Percentiles rank a stretch among this genome's conserved stretches.
phyloP scores from a whole-genome alignment of 2,113 vertebrate genomes.

The Amblyopsis rosae region DNA sequence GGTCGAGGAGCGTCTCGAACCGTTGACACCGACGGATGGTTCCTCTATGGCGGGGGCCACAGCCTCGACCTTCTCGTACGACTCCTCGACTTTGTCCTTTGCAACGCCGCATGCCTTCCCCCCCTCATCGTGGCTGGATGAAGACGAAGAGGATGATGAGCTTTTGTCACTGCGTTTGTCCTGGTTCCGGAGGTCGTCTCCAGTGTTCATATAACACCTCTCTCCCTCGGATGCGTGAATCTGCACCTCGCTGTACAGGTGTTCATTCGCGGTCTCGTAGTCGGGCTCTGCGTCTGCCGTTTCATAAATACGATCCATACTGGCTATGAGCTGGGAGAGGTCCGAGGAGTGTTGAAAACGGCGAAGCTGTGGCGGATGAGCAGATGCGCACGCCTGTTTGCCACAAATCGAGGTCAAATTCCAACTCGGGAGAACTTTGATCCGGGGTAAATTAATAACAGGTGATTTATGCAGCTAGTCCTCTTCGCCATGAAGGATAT shows the following conservation, averaged over 20 bases:
- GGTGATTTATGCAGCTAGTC: conserved; percentile 15
- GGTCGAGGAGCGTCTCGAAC: conserved; percentile 58
- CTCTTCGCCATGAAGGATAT: conserved; percentile 29
- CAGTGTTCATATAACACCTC: conserved; percentile 58
- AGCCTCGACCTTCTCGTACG: not conserved
- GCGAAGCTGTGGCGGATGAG: conserved; percentile 4
- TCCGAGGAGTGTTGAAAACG: conserved; percentile 8
- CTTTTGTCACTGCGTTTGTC: not conserved
- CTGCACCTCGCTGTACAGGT: conserved; percentile 48
- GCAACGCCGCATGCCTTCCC: not conserved
- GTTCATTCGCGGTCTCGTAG: not conserved
- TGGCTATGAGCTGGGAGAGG: too few relatives aligned
- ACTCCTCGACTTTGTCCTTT: not conserved
- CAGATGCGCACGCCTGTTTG: not conserved
- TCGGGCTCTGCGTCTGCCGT: conserved; percentile 28
- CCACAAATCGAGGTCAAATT: conserved; percentile 36
- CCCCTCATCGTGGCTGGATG: conserved; percentile 50
- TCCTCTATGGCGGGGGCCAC: not conserved
- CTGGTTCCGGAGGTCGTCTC: conserved; percentile 8
- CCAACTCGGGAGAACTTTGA: conserved; percentile 75
- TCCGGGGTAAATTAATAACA: conserved; percentile 59
- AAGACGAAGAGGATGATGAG: conserved; percentile 31
- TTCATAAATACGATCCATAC: conserved; percentile 62
- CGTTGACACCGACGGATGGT: not conserved
- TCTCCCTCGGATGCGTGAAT: conserved; percentile 26